Base-by-base conservation (phyloP, 2,888 invertebrate species). In the Mythimna pallens region DNA sequence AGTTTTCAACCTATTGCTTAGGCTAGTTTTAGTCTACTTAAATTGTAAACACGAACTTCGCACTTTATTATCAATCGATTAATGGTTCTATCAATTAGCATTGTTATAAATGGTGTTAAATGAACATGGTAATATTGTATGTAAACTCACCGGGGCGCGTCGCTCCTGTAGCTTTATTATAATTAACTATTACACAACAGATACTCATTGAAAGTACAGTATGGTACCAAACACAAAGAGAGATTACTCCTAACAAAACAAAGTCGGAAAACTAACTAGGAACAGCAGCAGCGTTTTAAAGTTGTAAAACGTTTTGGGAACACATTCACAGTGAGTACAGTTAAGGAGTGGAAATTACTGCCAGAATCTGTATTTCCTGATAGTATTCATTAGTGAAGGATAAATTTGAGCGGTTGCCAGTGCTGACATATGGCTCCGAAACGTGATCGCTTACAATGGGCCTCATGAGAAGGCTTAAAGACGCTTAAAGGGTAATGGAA, bases 81-180 rank as follows among this genome's bases (percentile, higher is more conserved):
- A 66, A 40, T 14, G 12, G 22, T 34, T 43, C 14, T 34, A 9
- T n/a, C 43, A 58, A 52, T 73, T 52, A 73, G 30, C n/a, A 12
- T 8, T 62, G 43, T 43, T 50, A 62, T 22, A 12, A 30, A 25
- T 25, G 14, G 20, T 36, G 63, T 59, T 59, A 3, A 55, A 71
- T 55, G 52, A 65, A 61, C 22, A 25, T 59, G n/a, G 14, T 61
- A 22, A 14, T 55, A 36, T 34, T 43, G 36, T 58, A 34, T 12
- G 58, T 64, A 50, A 54, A 75, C 78, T 78, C 54, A 78, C 75
- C 80, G 20, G 22, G 12, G n/a, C 2, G n/a, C 20, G 34, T 17
- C 17, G 5, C 65, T 65, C 30, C 5, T 9, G 30, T 12, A 12
- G 30, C 22, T 14, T 43, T 10, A 4, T 43, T 2, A 57, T 36